phyloP scores from a whole-genome alignment of 1,140 invertebrate species.

The Dysdera silvatica region DNA sequence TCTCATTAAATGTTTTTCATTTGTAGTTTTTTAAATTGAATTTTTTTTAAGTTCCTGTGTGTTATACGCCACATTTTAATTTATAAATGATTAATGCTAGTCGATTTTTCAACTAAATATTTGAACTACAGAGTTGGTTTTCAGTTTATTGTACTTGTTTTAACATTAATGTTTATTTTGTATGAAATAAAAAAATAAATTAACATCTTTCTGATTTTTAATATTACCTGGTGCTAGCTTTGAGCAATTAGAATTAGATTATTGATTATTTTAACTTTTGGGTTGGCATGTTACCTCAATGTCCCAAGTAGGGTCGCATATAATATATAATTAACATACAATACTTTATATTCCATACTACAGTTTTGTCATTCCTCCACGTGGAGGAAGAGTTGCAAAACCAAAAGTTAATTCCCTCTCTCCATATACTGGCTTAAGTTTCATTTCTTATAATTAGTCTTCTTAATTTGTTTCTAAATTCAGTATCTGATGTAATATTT shows the following conservation, averaged over 20 bases:
- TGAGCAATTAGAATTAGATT: neutral
- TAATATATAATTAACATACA: neutral
- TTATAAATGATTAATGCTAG: neutral
- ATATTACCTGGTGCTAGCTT: neutral
- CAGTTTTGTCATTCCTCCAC: no score
- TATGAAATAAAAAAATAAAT: no score
- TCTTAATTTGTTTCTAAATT: no score
- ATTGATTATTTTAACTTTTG: constrained; percentile 5
- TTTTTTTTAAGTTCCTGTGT: neutral
- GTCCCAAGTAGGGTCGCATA: neutral
- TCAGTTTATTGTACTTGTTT: neutral
- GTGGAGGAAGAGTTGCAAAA: no score
- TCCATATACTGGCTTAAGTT: no score
- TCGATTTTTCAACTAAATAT: constrained; percentile 1
- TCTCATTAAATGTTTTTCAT: neutral
- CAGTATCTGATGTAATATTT: no score
- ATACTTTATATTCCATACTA: no score
- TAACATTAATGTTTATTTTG: neutral
- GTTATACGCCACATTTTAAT: neutral
- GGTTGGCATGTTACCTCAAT: neutral
- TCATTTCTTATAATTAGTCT: no score
- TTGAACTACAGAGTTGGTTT: neutral
- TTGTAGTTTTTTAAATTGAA: neutral
- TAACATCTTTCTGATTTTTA: neutral
- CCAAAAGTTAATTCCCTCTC: no score